Evolutionary conservation across 2,888 invertebrate genomes (phyloP).

Genomic region (Acronicta leporina): DNA sequence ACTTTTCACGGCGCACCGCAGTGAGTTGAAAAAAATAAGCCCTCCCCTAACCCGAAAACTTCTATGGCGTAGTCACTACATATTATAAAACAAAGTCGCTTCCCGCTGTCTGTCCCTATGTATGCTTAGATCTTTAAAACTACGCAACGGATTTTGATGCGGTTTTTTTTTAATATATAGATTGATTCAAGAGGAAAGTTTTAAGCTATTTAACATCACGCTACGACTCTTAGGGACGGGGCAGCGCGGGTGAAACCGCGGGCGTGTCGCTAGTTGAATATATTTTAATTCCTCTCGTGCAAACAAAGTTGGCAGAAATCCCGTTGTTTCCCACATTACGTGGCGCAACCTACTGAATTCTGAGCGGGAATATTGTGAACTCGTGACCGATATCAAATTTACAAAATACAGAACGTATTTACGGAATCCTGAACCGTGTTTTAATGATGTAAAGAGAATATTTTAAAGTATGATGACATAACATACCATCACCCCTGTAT

Average conservation of each 20-base stretch:
- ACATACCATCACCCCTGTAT: too few relatives aligned
- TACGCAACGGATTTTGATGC: too few relatives aligned
- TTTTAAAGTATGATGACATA: too few relatives aligned
- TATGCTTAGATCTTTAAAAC: too few relatives aligned
- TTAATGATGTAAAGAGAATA: not conserved
- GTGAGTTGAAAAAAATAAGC: conserved; percentile 71
- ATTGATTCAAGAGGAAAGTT: too few relatives aligned
- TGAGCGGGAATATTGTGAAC: conserved; percentile 15
- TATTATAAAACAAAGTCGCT: too few relatives aligned
- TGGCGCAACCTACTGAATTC: conserved; percentile 32
- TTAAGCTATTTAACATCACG: too few relatives aligned
- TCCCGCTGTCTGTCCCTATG: too few relatives aligned
- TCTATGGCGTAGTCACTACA: conserved; percentile 55
- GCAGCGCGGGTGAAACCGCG: too few relatives aligned
- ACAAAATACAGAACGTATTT: conserved; percentile 21
- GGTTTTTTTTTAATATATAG: too few relatives aligned
- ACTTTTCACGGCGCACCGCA: conserved; percentile 67
- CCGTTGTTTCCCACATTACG: conserved; percentile 40
- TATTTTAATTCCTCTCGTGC: conserved; percentile 61
- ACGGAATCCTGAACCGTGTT: conserved; percentile 1
- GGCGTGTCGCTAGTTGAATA: too few relatives aligned
- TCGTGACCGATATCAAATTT: conserved; percentile 39
- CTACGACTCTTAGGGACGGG: too few relatives aligned
- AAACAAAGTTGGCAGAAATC: conserved; percentile 54
- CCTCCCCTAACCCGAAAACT: conserved; percentile 53